Base-by-base conservation (phyloP, 2,888 invertebrate genomes). In the Ametastegia equiseti region DNA sequence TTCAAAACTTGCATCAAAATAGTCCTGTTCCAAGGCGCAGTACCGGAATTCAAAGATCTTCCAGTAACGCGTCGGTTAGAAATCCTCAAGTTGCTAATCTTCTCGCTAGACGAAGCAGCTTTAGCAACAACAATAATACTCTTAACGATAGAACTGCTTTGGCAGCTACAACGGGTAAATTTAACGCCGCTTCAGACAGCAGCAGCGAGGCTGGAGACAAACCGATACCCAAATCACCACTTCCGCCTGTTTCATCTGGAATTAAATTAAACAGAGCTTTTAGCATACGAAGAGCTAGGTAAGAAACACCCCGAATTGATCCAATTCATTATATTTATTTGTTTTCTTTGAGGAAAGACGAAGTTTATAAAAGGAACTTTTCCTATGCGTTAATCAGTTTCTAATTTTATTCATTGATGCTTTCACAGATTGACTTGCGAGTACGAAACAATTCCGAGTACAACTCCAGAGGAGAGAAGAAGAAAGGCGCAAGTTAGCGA, bases 1-100 rank as follows among this genome's bases (percentile, higher is more conserved):
- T 82, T 69, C 73, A 50, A n/a, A 83, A 78, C 57, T 83, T 84
- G 19, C 84, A 86, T 75, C 85, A 85, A 75, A 88, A 85, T 73
- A 89, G 85, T 85, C 85, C 88, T n/a, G 84, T 86, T 57, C 71
- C 87, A 75, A 85, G 86, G 50, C 84, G 85, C 19, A 86, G 85
- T 75, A 80, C 83, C 13, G 87, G 82, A 81, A 89, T 93, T 77
- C 93, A 93, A 85, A 90, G 93, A 83, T 93, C 93, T 30, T 91
- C 92, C 63, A 93, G 92, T 19, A 93, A 92, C 45, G 92, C 92
- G 15, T 92, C 89, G 81, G 92, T 93, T 60, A 92, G 88, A 73
- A 89, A 87, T 82, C 47, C 85, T 1, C 89, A 87, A 80, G 83
- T 86, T 9, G 87, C 87, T 60, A 86, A 81, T 80, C 50, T 84